Evolutionary conservation across 2,888 invertebrate species (phyloP).

Genomic region (Coelinius sp.): DNA sequence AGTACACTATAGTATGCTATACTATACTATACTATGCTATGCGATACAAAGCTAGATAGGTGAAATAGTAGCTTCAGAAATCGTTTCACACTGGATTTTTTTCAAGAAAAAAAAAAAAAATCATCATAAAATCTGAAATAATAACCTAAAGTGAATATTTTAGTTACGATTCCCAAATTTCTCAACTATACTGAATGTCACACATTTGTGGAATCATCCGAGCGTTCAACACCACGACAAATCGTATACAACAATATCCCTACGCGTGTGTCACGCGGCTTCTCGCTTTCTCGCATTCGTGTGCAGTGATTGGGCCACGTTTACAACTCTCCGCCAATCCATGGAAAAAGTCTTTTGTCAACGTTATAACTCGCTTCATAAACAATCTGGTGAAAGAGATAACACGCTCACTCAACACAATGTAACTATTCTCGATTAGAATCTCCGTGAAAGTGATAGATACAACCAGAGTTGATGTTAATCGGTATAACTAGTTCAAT

Average conservation of each 20-base stretch:
- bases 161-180: neutral
- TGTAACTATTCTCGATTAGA: neutral
- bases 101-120: too few species aligned
- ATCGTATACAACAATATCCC: constrained; percentile 6
- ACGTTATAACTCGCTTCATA: neutral
- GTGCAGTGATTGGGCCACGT: neutral
- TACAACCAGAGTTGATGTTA: neutral
- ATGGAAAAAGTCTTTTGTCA: constrained; percentile 1
- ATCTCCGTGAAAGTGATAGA: neutral
- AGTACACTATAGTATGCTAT: too few species aligned
- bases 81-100: too few species aligned
- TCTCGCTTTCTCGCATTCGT: constrained; percentile 11
- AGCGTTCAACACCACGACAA: constrained; percentile 19
- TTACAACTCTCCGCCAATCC: neutral
- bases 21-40: too few species aligned
- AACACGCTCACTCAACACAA: constrained; percentile 9
- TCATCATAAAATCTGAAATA: too few species aligned
- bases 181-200: constrained; percentile 29
- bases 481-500: neutral
- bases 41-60: too few species aligned
- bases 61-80: too few species aligned
- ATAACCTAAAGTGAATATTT: too few species aligned
- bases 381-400: neutral
- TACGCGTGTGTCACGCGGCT: neutral
- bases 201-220: constrained; percentile 28